Percentiles rank a stretch among this genome's conserved stretches.
These are phyloP conservation scores for Steatornis caripensis DNA, from an alignment of 2,113 vertebrate genomes.

Conservation along the genomic window DNA sequence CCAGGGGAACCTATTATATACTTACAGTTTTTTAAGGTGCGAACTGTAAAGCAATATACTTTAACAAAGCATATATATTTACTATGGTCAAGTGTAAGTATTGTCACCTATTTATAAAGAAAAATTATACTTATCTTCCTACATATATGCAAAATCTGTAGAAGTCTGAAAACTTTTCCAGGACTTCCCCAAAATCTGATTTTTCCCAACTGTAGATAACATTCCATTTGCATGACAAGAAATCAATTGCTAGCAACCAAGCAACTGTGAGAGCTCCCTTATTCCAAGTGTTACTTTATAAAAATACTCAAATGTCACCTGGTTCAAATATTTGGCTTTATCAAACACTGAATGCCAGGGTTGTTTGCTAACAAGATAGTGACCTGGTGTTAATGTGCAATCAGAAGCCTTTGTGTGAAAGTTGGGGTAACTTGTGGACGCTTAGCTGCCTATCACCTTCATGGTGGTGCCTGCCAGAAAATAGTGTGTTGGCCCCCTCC, in stretches of 20 bases:
- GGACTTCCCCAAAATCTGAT: neutral
- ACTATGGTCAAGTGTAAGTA: neutral
- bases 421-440: neutral
- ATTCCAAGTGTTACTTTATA: neutral
- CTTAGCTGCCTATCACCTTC: neutral
- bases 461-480: neutral
- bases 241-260: neutral
- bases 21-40: neutral
- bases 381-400: constrained; percentile 17
- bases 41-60: neutral
- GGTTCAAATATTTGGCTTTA: constrained; percentile 60
- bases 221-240: constrained; percentile 29
- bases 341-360: constrained; percentile 36
- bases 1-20: neutral
- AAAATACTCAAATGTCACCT: constrained; percentile 13
- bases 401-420: neutral
- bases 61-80: neutral
- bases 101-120: neutral
- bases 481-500: neutral
- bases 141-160: neutral
- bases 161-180: neutral
- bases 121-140: neutral
- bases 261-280: neutral
- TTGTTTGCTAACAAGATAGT: constrained; percentile 46
- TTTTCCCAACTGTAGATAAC: neutral